Evolutionary conservation across 2,888 invertebrate species (phyloP), one percentile per base, ranked within the genome.

Genomic region (Eurois occulta): DNA sequence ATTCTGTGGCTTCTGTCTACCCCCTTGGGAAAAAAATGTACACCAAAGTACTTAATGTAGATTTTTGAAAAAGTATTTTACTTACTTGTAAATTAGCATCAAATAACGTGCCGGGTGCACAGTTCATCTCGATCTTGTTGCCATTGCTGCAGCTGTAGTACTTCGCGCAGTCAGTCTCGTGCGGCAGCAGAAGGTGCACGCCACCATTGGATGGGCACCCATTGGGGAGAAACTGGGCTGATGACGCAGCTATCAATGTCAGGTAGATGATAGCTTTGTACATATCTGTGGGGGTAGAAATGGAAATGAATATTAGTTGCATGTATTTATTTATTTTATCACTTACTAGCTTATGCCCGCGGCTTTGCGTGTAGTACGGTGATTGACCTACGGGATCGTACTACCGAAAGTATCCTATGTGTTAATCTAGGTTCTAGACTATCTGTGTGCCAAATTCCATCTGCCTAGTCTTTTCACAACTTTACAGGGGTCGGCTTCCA

Each of bases 71-170:
- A 41, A 41, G 43, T 43, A 16, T 13, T 43, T 43, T n/a, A 58
- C 52, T 32, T 77, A 87, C 87, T 89, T 93, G 92, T 46, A 88
- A 67, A 32, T 87, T 77, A 0, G 81, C 80, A 83, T 94, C 93
- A 78, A 94, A 95, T 0, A 88, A 81, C 2, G 91, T 87, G 0
- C 92, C 93, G 0, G 82, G 60, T 0, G 81, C 84, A 41, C 95
- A 95, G 4, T 64, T 74, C 82, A 86, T 89, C 35, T 90, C 80
- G 7, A 92, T 85, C 43, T 87, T 89, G 0, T 83, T 76, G 24
- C 94, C 94, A 83, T 92, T 76, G 64, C 87, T 90, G 81, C 94
- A 95, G 5, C 88, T 88, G 72, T 94, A 94, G 83, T 83, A 95
- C 76, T 90, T 91, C 0, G 86, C 78, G 81, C 94, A 95, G 76